Evolutionary conservation across 2,113 vertebrate species (phyloP).

Genomic region (Onychostoma macrolepis): DNA sequence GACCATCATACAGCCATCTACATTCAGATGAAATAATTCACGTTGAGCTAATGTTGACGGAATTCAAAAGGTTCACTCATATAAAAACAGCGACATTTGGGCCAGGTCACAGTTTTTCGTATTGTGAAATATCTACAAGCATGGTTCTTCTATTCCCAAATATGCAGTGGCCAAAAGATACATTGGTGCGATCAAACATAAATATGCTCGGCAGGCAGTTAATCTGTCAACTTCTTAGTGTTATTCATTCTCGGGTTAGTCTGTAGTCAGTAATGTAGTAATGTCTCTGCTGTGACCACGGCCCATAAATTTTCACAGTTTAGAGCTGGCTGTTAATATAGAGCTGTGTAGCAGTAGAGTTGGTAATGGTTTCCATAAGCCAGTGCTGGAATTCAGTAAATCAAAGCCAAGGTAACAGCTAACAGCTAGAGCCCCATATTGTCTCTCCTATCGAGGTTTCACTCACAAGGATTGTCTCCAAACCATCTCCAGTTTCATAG

Average conservation of each 20-base stretch:
- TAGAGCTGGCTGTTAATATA: conserved; percentile 68
- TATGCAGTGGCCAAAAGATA: conserved; percentile 57
- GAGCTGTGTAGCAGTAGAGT: conserved; percentile 65
- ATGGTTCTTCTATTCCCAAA: conserved; percentile 27
- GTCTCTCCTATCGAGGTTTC: conserved; percentile 25
- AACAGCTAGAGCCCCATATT: conserved; percentile 11
- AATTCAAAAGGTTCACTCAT: neutral
- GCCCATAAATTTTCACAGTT: conserved; percentile 70
- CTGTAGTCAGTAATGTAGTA: conserved; percentile 64
- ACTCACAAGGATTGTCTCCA: conserved; percentile 16
- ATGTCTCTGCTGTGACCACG: conserved; percentile 66
- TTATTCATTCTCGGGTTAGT: conserved; percentile 56
- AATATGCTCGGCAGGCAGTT: conserved; percentile 61
- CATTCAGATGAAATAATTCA: neutral
- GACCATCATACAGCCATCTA: neutral
- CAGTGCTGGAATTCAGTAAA: conserved; percentile 64
- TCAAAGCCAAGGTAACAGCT: conserved; percentile 59
- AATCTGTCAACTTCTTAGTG: conserved; percentile 62
- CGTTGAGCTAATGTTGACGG: neutral
- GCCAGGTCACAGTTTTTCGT: conserved; percentile 1
- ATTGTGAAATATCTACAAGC: conserved; percentile 6
- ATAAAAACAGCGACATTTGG: conserved; percentile 16
- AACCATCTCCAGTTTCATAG: conserved; percentile 35
- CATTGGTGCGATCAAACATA: conserved; percentile 49
- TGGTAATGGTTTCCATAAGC: conserved; percentile 75